Evolutionary conservation across 1,140 invertebrate genomes (phyloP).

Genomic region (honey bee (Apis mellifera)): Amel_HAv3.1 CM009931.2:10032501-10033000

Average conservation of each 20-base stretch:
- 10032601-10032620: not conserved
- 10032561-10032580: not conserved
- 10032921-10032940: no score
- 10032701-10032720: constrained; percentile 7
- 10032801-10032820: constrained; percentile 30
- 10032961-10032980: not conserved
- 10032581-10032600: not conserved
- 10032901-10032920: no score
- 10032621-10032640: not conserved
- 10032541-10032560: not conserved
- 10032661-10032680: constrained; percentile 23
- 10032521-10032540: not conserved
- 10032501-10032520: not conserved
- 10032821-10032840: constrained; percentile 59
- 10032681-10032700: not conserved
- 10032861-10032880: constrained; percentile 5
- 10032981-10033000: not conserved
- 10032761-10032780: not conserved
- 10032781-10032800: constrained; percentile 27
- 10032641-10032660: not conserved
- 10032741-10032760: not conserved
- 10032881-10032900: not conserved
- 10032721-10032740: constrained; percentile 17
- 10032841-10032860: constrained; percentile 58
- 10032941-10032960: not conserved